Conservation (phyloP, 2,888 invertebrate species). For the Cremastinae sp. region DNA sequence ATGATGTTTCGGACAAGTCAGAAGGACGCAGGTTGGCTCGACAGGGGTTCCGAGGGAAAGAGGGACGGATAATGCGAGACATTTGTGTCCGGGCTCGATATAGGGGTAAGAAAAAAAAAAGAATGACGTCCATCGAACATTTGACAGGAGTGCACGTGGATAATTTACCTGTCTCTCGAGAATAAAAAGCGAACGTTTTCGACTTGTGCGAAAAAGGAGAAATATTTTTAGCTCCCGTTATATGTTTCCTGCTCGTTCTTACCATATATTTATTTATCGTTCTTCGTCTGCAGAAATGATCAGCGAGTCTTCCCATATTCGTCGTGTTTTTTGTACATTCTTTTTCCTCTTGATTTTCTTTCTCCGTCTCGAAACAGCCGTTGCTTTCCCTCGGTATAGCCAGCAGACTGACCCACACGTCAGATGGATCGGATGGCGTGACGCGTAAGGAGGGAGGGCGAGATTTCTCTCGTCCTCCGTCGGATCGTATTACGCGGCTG, state of each 20-base stretch:
- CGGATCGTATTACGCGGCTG: slow-evolving; percentile 74
- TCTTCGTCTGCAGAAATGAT: no score
- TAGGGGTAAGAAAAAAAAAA: slow-evolving; percentile 49
- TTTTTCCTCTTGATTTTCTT: slow-evolving; percentile 12
- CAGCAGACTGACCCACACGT: slow-evolving; percentile 72
- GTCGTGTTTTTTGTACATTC: background rate
- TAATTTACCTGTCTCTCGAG: slow-evolving; percentile 73
- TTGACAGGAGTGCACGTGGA: slow-evolving; percentile 36
- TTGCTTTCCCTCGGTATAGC: slow-evolving; percentile 61
- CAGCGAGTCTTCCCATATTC: slow-evolving; percentile 13
- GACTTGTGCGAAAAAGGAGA: no score
- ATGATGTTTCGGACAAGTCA: slow-evolving; percentile 31
- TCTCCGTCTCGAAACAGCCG: slow-evolving; percentile 13
- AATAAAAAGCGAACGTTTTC: background rate
- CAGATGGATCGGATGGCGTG: slow-evolving; percentile 62
- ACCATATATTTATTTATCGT: no score
- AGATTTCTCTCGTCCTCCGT: slow-evolving; percentile 67
- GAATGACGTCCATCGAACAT: slow-evolving; percentile 55
- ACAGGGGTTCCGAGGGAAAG: slow-evolving; percentile 8
- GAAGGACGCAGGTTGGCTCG: slow-evolving; percentile 4
- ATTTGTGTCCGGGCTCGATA: slow-evolving; percentile 65
- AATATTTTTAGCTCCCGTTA: no score
- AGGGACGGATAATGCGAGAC: slow-evolving; percentile 42
- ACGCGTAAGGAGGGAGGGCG: slow-evolving; percentile 26
- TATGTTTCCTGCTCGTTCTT: no score